Base-by-base conservation (phyloP, 2,888 invertebrate species). In the Ecliptopera silaceata region DNA sequence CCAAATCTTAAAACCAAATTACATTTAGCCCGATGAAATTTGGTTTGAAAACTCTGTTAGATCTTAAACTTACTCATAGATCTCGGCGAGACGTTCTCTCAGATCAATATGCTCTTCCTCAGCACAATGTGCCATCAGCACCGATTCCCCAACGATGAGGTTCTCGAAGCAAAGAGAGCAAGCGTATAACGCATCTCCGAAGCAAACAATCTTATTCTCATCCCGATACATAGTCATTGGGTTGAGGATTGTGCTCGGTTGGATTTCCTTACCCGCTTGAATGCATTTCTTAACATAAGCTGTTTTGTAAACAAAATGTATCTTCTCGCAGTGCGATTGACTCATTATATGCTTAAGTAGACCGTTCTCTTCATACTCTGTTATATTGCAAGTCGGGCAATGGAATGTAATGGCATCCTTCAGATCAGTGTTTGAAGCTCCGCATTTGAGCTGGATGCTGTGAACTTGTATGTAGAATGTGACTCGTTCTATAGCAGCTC, bases 141-240 rank as follows among this genome's bases (percentile, higher is more conserved):
- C 71, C 0, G 89, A 90, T 60, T 91, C 91, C 0, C 91, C 91
- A 0, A 85, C 63, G 0, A 91, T 91, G 4, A 79, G 57, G 64
- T 82, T 87, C 43, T 89, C 90, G 49, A 91, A 89, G 65, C 91
- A 91, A 1, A 91, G 63, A 0, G 91, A 80, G 49, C 91, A 91
- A 4, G 91, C 91, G 2, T 86, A 91, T 63, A 82, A 62, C 0
- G 86, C 86, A 66, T 91, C 89, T 0, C 91, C 91, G 1, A 91
- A 91, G 52, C 91, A 91, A 0, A 91, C 90, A 31, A 91, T 88
- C 64, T 91, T 91, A 61, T 91, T 91, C 1, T 82, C 82, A 79
- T 91, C 91, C 1, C 91, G 61, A 36, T 91, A 91, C 83, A 88
- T 80, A n/a, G 58, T 87, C 91, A 91, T 91, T 0, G 91, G 80